Percentiles rank a stretch among this genome's conserved stretches.
Conservation (phyloP, 1,140 invertebrate species). For the Temnothorax longispinosus region DNA sequence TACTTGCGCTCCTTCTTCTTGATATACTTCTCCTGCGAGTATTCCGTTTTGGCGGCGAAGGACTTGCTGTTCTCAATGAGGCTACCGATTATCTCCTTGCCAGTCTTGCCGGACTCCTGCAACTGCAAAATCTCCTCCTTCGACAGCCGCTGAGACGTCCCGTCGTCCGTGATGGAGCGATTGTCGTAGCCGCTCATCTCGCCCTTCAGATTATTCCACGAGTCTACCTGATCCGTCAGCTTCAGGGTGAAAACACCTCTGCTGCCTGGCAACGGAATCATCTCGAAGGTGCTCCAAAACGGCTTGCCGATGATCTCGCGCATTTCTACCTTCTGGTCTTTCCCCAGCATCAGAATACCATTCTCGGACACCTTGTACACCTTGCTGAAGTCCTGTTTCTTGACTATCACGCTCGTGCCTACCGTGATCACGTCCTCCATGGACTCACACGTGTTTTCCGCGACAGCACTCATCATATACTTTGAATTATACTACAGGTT, state of each 20-base stretch:
- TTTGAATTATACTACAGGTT: neutral
- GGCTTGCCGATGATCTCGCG: slow-evolving; percentile 89
- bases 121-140: slow-evolving; percentile 93
- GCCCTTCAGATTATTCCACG: slow-evolving; percentile 80
- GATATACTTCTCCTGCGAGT: slow-evolving; percentile 97
- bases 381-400: slow-evolving; percentile 91
- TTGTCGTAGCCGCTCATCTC: slow-evolving; percentile 91
- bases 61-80: slow-evolving; percentile 96
- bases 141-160: slow-evolving; percentile 94
- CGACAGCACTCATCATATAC: neutral
- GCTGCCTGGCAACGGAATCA: slow-evolving; percentile 88
- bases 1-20: slow-evolving; percentile 98
- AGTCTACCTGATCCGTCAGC: slow-evolving; percentile 82
- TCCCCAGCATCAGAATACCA: slow-evolving; percentile 89
- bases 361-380: slow-evolving; percentile 90
- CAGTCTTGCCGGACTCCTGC: slow-evolving; percentile 90
- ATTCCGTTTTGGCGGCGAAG: slow-evolving; percentile 95
- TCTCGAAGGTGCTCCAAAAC: slow-evolving; percentile 93
- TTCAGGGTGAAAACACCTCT: slow-evolving; percentile 88
- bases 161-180: slow-evolving; percentile 93
- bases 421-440: slow-evolving; percentile 84
- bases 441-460: slow-evolving; percentile 42
- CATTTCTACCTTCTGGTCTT: slow-evolving; percentile 89
- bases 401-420: slow-evolving; percentile 91
- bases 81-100: slow-evolving; percentile 93